A percentile compares a stretch with the other conserved stretches of the same genome.
Evolutionary conservation across 2,888 invertebrate species (phyloP).

Genomic region (Tachina grossa): DNA sequence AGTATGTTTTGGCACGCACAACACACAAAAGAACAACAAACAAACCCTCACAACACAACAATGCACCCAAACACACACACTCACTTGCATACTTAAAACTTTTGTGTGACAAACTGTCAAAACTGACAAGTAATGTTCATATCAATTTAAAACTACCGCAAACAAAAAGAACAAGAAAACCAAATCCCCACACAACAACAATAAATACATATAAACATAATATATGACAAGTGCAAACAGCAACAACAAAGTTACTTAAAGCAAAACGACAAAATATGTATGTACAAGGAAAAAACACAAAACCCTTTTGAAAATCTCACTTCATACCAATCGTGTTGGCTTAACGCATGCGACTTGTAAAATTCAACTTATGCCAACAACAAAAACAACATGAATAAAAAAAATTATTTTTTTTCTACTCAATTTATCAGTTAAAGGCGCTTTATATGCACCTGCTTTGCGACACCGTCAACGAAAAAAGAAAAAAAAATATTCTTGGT

Average conservation of each 20-base stretch:
- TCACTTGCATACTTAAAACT: not conserved
- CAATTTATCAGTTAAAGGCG: slow-evolving; percentile 40
- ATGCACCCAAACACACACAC: not conserved
- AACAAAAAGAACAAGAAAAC: not conserved
- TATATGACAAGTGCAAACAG: slow-evolving; percentile 55
- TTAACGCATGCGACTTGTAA: slow-evolving; percentile 63
- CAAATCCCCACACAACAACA: slow-evolving; percentile 3
- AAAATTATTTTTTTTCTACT: slow-evolving; percentile 7
- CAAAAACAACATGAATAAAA: slow-evolving; percentile 21
- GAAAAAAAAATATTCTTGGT: slow-evolving; percentile 34
- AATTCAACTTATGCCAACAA: slow-evolving; percentile 35
- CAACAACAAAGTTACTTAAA: not conserved
- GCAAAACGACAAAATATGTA: slow-evolving; percentile 35
- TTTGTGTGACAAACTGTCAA: slow-evolving; percentile 59
- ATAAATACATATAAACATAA: slow-evolving; percentile 12
- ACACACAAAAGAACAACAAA: not conserved
- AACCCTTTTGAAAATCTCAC: slow-evolving; percentile 18
- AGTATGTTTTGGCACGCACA: slow-evolving; percentile 53
- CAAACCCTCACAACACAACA: not conserved
- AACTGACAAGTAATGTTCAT: slow-evolving; percentile 64
- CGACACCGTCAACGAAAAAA: not conserved
- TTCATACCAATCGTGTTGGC: slow-evolving; percentile 47
- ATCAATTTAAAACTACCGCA: slow-evolving; percentile 44
- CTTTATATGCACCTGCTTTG: slow-evolving; percentile 64
- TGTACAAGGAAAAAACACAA: not conserved